Conservation (phyloP, 2,888 invertebrate genomes). For the Silvanus unidentatus region DNA sequence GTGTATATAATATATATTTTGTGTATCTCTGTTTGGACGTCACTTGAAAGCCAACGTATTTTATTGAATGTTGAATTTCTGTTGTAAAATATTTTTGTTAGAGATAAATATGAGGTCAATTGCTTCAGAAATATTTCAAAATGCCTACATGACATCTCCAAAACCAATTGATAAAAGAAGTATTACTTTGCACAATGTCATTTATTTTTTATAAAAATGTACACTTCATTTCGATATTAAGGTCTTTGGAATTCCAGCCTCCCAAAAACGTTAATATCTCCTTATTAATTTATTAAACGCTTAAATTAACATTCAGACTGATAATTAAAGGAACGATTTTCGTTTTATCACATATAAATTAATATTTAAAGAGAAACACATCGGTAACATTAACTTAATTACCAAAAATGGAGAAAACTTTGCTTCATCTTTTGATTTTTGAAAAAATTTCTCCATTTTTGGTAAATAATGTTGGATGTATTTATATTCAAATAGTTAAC, state of each 20-base stretch:
- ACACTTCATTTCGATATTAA: constrained; percentile 1
- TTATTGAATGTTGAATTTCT: constrained; percentile 37
- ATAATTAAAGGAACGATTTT: constrained; percentile 3
- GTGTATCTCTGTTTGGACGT: too few species aligned
- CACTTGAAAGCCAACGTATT: too few species aligned
- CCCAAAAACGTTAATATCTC: constrained; percentile 32
- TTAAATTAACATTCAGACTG: constrained; percentile 21
- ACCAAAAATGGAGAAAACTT: not conserved
- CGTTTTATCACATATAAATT: not conserved
- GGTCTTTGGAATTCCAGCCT: constrained; percentile 41
- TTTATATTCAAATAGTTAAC: constrained; percentile 9
- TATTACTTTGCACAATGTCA: constrained; percentile 2
- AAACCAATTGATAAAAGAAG: not conserved
- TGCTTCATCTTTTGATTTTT: not conserved
- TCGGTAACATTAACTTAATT: not conserved
- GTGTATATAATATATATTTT: too few species aligned
- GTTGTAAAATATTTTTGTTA: too few species aligned
- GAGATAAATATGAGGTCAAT: not conserved
- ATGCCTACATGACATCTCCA: not conserved
- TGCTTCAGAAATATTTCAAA: constrained; percentile 1
- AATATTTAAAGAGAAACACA: too few species aligned
- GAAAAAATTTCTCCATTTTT: not conserved
- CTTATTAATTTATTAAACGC: constrained; percentile 7
- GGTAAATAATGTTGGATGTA: constrained; percentile 4
- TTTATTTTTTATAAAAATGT: constrained; percentile 5